Base-by-base conservation (phyloP, 1,140 invertebrate genomes). In the Drosophila sp. region DNA sequence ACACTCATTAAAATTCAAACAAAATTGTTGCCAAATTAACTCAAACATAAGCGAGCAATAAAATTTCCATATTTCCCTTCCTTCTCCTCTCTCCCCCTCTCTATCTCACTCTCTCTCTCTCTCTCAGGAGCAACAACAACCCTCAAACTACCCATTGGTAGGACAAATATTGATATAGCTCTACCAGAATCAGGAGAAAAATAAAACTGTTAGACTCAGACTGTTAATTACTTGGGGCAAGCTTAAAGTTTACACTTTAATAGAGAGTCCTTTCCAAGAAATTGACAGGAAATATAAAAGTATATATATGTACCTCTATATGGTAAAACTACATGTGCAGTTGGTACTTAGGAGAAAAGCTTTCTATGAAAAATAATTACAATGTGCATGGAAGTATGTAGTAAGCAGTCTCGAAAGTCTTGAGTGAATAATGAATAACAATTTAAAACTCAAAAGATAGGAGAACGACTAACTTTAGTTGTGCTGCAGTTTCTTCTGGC, bases 1-100 rank as follows among this genome's bases (percentile, higher is more conserved):
- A 84, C 80, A 80, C 84, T 89, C 84, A 89, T 89, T 89, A 89
- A 89, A 89, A 89, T 89, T 89, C 84, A 90, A 50, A 90, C 85
- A 89, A 89, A 89, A 89, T 84, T 89, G 85, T 89, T 89, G 84
- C 84, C 84, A 89, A 89, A 89, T 89, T 89, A 89, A 89, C 84
- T 90, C 84, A 89, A 89, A 89, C 84, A 89, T 90, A 89, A 84
- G 84, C 84, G 84, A 84, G 85, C 84, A 85, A 89, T 89, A 89
- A 89, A 89, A 89, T 89, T 89, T 89, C 84, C 84, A 89, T 89
- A 89, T 89, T 89, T 84, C 80, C 73, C 55, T 66, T 50, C 55
- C 68, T 50, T 66, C 35, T 38, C 35, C 35, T 38, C 3, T 10
- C 10, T 3, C 23, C 10, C 32, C 63, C 38, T 64, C 40, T 27